A percentile compares a stretch with the other conserved stretches of the same genome.
Evolutionary conservation across 30 jellyfish, hydroid and myxozoan species (phyloP).

Genomic region (Phacellophora camtschatica): DNA sequence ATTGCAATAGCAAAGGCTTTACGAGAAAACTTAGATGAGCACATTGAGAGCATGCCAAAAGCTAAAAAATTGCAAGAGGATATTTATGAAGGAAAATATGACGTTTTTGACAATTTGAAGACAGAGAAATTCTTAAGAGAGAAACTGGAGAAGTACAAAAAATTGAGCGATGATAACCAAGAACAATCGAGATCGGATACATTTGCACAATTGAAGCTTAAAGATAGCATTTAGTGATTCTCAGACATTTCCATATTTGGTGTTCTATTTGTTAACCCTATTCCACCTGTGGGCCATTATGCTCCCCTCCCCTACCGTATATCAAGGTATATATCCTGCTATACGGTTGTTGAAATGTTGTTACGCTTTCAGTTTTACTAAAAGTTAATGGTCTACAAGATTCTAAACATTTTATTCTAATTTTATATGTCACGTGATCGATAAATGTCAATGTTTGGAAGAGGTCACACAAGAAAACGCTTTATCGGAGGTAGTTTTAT

Average conservation of each 20-base stretch:
- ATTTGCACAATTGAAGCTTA: neutral
- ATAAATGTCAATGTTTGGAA: too few relatives aligned
- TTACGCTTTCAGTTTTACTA: too few relatives aligned
- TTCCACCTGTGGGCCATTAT: neutral
- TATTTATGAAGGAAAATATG: constrained; percentile 45
- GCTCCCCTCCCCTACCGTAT: too few relatives aligned
- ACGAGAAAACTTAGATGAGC: constrained; percentile 16
- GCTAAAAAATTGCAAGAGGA: constrained; percentile 34
- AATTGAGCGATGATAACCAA: neutral
- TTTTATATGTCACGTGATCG: too few relatives aligned
- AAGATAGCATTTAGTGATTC: neutral
- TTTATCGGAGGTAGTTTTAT: too few relatives aligned
- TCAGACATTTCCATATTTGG: neutral
- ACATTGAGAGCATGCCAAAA: neutral
- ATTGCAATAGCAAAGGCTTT: constrained; percentile 48
- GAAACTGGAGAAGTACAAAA: neutral
- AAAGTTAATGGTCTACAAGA: too few relatives aligned
- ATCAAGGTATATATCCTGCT: too few relatives aligned
- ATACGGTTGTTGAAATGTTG: too few relatives aligned
- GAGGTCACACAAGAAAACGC: too few relatives aligned
- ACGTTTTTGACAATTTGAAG: constrained; percentile 19
- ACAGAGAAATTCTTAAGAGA: constrained; percentile 24
- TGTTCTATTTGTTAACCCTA: neutral
- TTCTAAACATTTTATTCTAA: too few relatives aligned
- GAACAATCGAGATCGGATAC: neutral